Conservation (phyloP, 2,113 vertebrate genomes). For the Scytalopus superciliaris region DNA sequence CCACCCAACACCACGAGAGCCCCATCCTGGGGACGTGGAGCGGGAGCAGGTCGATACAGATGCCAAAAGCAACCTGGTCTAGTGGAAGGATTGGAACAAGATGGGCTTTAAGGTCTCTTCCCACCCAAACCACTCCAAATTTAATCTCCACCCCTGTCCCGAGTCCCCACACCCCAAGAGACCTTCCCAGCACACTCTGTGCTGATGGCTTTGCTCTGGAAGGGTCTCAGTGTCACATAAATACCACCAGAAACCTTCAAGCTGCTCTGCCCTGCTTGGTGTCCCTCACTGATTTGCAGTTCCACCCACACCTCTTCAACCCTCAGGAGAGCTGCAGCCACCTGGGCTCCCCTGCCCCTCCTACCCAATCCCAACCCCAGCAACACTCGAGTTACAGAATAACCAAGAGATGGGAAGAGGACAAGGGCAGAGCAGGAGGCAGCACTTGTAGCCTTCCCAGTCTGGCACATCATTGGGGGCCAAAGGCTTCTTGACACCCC, state of each 20-base stretch:
- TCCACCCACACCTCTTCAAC: not conserved
- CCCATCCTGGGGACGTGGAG: not conserved
- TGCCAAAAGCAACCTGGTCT: not conserved
- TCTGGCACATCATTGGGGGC: not conserved
- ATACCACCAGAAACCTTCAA: not conserved
- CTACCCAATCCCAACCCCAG: not conserved
- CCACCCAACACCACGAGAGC: not conserved
- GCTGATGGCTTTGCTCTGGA: not conserved
- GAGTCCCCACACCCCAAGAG: accelerated
- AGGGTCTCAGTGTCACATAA: not conserved
- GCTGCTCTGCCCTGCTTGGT: not conserved
- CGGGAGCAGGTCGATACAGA: not conserved
- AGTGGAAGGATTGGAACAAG: not conserved
- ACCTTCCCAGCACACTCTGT: not conserved
- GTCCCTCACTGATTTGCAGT: not conserved
- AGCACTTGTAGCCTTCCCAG: not conserved
- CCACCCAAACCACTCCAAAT: not conserved
- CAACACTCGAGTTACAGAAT: not conserved
- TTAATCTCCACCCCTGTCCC: not conserved
- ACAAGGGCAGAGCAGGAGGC: not conserved
- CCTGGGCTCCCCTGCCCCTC: not conserved
- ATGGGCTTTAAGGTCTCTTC: not conserved
- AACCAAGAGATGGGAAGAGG: not conserved
- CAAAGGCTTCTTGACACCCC: not conserved
- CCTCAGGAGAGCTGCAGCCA: not conserved